These are phyloP conservation scores for Oscheius sp. DNA, from an alignment of 2,888 invertebrate species.

Conservation along the genomic window DNA sequence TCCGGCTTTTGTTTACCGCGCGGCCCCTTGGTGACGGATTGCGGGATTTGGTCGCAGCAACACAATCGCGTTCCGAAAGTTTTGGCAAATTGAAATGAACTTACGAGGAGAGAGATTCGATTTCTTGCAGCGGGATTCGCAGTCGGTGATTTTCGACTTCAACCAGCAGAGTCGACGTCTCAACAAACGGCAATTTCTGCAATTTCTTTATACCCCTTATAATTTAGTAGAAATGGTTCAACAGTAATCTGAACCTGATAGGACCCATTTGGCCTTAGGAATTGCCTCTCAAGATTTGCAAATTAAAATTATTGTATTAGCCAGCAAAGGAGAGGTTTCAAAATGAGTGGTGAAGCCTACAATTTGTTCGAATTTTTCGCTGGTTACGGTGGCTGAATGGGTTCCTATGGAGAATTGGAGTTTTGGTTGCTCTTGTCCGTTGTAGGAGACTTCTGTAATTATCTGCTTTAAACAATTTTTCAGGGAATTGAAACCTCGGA, in stretches of 20 bases:
- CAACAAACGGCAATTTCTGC: constrained; percentile 12
- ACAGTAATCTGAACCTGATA: no score
- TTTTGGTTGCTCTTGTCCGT: background rate
- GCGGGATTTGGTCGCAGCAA: background rate
- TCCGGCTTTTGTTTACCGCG: constrained; percentile 10
- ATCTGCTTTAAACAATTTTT: background rate
- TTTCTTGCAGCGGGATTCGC: constrained; percentile 19
- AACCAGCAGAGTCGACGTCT: background rate
- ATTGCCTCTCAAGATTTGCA: no score
- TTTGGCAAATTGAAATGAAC: background rate
- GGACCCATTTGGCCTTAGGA: no score
- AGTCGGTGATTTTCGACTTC: constrained; percentile 14
- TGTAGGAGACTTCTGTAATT: background rate
- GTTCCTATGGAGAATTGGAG: constrained; percentile 10
- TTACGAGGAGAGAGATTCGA: constrained; percentile 18
- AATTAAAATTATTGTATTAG: no score
- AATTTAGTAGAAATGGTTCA: no score
- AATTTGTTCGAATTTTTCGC: background rate
- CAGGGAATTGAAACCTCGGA: background rate
- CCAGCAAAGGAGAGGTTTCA: background rate
- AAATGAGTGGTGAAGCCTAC: background rate
- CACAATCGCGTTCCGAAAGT: background rate
- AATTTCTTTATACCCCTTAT: no score
- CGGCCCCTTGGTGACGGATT: background rate
- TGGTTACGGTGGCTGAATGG: background rate